Conservation (phyloP, 2,797 vertebrate genomes). For the Sebastes trivittatus region DNA sequence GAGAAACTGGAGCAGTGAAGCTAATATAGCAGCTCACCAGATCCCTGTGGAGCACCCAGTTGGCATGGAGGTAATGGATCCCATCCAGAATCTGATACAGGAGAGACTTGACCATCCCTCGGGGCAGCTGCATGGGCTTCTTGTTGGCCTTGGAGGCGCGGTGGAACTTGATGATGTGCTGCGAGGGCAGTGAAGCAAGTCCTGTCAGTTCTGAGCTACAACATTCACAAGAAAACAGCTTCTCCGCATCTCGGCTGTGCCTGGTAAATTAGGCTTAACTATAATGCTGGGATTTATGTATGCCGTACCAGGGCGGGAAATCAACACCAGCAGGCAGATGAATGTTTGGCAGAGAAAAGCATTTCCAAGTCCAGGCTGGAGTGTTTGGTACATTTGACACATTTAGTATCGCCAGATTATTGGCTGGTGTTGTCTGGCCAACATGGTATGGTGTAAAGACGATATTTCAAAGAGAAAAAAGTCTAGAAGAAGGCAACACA, state of each 20-base stretch:
- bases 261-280: neutral
- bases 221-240: neutral
- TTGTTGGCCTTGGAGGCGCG: constrained; percentile 99
- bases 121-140: constrained; percentile 98
- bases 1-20: constrained; percentile 45
- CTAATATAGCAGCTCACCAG: constrained; percentile 87
- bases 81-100: constrained; percentile 99
- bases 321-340: neutral
- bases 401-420: neutral
- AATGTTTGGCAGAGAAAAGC: neutral
- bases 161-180: constrained; percentile 99
- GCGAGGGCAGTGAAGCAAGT: constrained; percentile 24
- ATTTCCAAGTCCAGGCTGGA: neutral
- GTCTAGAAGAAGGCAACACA: no score
- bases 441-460: neutral
- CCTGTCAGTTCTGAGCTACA: neutral
- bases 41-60: constrained; percentile 99
- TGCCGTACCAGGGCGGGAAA: neutral
- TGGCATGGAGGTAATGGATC: constrained; percentile 99
- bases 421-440: neutral
- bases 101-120: constrained; percentile 99
- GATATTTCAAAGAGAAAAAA: neutral
- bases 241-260: neutral
- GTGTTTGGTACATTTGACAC: neutral
- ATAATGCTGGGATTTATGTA: no score